These are phyloP conservation scores for Cheilosia soror DNA, from an alignment of 2,888 invertebrate species.

Conservation along the genomic window DNA sequence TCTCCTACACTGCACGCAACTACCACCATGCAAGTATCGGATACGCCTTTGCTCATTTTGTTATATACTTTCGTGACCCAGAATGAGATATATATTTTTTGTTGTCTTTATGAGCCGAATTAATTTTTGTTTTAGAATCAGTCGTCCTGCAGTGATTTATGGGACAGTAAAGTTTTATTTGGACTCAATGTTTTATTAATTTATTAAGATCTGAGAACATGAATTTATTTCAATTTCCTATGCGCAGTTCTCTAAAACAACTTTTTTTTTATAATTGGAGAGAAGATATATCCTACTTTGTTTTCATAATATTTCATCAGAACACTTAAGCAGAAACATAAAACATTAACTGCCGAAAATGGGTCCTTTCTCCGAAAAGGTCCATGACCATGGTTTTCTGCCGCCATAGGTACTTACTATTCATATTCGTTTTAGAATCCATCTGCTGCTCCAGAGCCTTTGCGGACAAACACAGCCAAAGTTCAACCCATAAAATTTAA, in stretches of 20 bases:
- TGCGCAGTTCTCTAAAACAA: too few species aligned
- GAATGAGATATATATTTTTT: background rate
- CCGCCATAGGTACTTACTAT: background rate
- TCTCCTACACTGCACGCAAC: too few species aligned
- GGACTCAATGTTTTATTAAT: background rate
- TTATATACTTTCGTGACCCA: too few species aligned
- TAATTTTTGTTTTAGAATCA: background rate
- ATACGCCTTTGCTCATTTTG: too few species aligned
- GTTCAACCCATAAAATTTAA: slow-evolving; percentile 25
- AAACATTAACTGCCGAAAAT: background rate
- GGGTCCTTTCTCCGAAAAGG: background rate
- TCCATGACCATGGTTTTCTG: background rate
- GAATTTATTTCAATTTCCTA: too few species aligned
- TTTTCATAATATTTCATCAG: too few species aligned
- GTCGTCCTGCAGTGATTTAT: background rate
- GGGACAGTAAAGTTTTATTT: background rate
- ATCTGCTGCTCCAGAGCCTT: background rate
- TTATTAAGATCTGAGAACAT: background rate
- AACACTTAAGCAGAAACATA: background rate
- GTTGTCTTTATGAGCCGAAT: background rate
- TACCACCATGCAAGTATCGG: too few species aligned
- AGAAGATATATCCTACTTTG: too few species aligned
- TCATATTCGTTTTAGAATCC: slow-evolving; percentile 12
- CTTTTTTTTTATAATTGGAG: too few species aligned
- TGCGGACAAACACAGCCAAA: slow-evolving; percentile 1